Conservation (phyloP, 2,113 vertebrate species). For the Vulpes vulpes region DNA sequence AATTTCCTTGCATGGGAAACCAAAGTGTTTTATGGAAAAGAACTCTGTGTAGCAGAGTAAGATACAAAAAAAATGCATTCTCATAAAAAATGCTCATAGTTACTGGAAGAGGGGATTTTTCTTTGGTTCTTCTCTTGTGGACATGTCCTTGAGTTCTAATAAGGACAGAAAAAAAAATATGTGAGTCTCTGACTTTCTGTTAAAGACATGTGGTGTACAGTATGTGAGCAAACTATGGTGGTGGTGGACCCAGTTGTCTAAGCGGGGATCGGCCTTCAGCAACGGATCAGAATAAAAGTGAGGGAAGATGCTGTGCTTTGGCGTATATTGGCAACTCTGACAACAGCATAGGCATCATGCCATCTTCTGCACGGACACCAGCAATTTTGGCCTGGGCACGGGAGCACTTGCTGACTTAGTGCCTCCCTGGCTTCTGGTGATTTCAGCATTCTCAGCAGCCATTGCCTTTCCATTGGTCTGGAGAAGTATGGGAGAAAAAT, state of each 20-base stretch:
- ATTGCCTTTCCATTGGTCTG: background rate
- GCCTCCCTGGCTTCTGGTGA: slow-evolving; percentile 28
- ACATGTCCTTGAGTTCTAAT: background rate
- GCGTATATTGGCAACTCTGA: background rate
- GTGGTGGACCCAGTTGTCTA: background rate
- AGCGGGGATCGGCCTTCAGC: background rate
- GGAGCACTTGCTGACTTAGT: background rate
- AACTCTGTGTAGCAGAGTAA: background rate
- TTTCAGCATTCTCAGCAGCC: slow-evolving; percentile 33
- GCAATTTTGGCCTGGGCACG: background rate
- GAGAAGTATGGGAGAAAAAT: background rate
- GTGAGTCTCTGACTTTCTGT: background rate
- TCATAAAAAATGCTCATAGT: background rate
- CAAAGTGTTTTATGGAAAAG: background rate
- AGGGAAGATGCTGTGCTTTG: background rate
- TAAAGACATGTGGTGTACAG: background rate
- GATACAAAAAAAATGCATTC: background rate
- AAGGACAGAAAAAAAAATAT: background rate
- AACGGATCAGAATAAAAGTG: background rate
- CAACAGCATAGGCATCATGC: background rate
- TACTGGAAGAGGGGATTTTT: background rate
- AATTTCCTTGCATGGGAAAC: background rate
- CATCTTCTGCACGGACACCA: background rate
- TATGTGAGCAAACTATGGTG: background rate
- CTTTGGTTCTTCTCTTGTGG: background rate